A percentile compares a stretch with the other conserved stretches of the same genome.
phyloP scores from a whole-genome alignment of 2,888 invertebrate species.

The Athripsodes cinereus region DNA sequence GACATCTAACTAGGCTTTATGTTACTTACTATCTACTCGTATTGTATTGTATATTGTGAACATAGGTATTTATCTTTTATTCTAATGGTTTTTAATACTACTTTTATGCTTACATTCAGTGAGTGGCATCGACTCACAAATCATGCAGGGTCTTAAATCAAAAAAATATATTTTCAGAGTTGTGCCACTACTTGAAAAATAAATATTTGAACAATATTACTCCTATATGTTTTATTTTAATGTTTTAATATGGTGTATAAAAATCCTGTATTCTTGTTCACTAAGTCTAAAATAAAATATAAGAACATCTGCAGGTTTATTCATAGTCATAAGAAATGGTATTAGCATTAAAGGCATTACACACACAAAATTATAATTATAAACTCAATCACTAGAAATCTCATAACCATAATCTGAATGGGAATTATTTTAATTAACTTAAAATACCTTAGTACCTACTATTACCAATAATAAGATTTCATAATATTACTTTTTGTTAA shows the following conservation, averaged over 20 bases:
- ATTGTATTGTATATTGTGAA: conserved; percentile 1
- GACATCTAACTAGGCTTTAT: conserved; percentile 22
- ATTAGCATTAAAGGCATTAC: too few relatives aligned
- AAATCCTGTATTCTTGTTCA: background rate
- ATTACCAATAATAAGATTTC: too few relatives aligned
- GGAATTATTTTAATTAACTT: too few relatives aligned
- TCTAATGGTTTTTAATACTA: conserved; percentile 9
- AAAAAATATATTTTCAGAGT: conserved; percentile 27
- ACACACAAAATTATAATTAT: too few relatives aligned
- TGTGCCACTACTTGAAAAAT: conserved; percentile 24
- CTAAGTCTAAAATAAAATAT: background rate
- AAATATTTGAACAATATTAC: conserved; percentile 18
- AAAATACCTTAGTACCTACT: too few relatives aligned
- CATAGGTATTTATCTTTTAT: conserved; percentile 6
- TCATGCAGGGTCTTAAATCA: conserved; percentile 28
- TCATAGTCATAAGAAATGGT: background rate
- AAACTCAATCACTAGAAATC: too few relatives aligned
- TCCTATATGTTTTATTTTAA: conserved; percentile 20
- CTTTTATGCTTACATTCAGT: conserved; percentile 18
- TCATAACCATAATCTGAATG: too few relatives aligned
- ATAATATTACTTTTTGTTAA: too few relatives aligned
- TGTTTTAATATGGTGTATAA: background rate
- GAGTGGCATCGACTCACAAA: conserved; percentile 27
- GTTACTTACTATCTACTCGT: background rate
- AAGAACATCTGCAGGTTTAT: too few relatives aligned